Evolutionary conservation across 2,888 invertebrate genomes (phyloP).

Genomic region (Siphonodentalium dalli): DNA sequence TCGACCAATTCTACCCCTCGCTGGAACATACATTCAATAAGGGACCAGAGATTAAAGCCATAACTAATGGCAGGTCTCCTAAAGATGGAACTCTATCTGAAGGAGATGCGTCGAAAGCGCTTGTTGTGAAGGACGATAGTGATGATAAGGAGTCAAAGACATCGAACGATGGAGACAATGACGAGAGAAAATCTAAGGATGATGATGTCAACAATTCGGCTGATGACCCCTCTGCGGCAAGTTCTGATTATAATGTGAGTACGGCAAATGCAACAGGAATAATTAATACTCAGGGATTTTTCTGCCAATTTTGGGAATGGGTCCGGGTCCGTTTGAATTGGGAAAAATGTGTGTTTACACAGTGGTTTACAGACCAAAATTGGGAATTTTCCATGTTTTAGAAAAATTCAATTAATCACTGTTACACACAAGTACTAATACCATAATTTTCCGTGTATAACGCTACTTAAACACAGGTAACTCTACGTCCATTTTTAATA

Average conservation of each 20-base stretch:
- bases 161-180: conserved; percentile 6
- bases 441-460: too few relatives aligned
- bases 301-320: too few relatives aligned
- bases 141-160: conserved; percentile 6
- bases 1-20: conserved; percentile 54
- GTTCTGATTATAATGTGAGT: background rate
- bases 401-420: too few relatives aligned
- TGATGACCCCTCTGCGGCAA: background rate
- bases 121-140: conserved; percentile 26
- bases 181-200: conserved; percentile 2
- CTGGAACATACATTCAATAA: conserved; percentile 46
- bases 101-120: conserved; percentile 34
- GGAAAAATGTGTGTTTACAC: too few relatives aligned
- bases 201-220: conserved; percentile 19
- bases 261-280: background rate
- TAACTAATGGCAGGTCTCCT: too few relatives aligned
- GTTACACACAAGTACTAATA: too few relatives aligned
- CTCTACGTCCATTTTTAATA: too few relatives aligned
- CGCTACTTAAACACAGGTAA: too few relatives aligned
- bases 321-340: too few relatives aligned
- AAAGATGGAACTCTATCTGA: conserved; percentile 28
- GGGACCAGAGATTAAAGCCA: conserved; percentile 22
- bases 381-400: too few relatives aligned
- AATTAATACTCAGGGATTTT: too few relatives aligned
- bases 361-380: too few relatives aligned